These are phyloP conservation scores for Alentia gelatinosa DNA, from an alignment of 2,888 invertebrate species.

Conservation along the genomic window DNA sequence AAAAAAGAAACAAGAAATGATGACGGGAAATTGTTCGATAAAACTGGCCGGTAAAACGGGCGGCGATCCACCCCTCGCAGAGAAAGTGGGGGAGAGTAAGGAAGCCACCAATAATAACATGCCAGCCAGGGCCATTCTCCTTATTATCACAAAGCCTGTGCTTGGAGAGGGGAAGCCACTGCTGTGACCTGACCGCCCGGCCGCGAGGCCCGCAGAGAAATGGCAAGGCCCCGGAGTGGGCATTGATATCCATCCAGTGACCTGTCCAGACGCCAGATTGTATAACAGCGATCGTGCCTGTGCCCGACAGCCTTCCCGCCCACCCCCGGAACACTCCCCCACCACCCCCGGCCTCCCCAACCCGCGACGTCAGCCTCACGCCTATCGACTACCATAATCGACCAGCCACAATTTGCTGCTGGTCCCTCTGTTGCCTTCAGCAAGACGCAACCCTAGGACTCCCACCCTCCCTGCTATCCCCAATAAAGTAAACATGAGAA, in stretches of 20 bases:
- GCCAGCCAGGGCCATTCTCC: no score
- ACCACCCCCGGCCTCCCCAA: background rate
- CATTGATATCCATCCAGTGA: background rate
- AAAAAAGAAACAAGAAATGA: background rate
- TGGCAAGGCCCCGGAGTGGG: background rate
- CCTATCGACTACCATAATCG: background rate
- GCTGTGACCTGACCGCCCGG: no score
- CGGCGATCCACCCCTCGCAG: background rate
- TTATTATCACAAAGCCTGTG: no score
- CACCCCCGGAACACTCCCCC: background rate
- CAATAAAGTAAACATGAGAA: no score
- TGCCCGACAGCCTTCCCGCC: background rate
- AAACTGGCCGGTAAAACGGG: background rate
- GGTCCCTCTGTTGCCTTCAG: no score
- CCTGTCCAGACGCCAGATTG: constrained; percentile 15
- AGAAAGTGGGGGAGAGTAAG: background rate
- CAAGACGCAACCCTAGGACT: no score
- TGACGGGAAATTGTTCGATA: background rate
- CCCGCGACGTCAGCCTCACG: background rate
- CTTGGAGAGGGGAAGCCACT: no score
- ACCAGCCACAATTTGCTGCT: background rate
- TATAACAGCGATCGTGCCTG: constrained; percentile 6
- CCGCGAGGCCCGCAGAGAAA: background rate
- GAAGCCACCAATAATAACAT: no score
- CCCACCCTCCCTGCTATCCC: no score